Percentiles rank a stretch among this genome's conserved stretches.
Evolutionary conservation across 2,888 invertebrate genomes (phyloP).

Genomic region (Agonopterix arenella): DNA sequence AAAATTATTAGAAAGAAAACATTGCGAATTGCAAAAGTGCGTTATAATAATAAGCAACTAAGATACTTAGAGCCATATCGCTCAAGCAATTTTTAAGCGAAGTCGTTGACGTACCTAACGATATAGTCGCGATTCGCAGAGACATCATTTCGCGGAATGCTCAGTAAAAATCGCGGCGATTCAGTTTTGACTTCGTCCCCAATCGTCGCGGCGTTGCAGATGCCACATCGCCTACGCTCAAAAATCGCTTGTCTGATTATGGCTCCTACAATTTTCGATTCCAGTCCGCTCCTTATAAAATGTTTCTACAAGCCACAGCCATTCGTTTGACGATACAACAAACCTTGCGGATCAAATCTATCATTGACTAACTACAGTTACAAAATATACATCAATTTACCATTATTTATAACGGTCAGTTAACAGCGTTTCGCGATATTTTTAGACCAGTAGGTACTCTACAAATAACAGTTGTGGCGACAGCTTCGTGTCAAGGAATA

Average conservation of each 20-base stretch:
- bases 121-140: neutral
- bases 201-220: neutral
- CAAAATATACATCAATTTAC: neutral
- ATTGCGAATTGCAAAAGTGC: conserved; percentile 33
- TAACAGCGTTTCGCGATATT: too few relatives aligned
- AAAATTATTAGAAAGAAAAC: conserved; percentile 13
- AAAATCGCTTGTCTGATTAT: neutral
- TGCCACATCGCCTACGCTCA: neutral
- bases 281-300: conserved; percentile 19
- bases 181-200: neutral
- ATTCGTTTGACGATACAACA: conserved; percentile 6
- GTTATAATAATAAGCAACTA: conserved; percentile 36
- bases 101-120: neutral
- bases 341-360: neutral
- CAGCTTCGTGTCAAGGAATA: too few relatives aligned
- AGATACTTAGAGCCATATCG: neutral
- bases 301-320: conserved; percentile 26
- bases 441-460: too few relatives aligned
- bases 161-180: neutral
- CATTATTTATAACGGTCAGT: too few relatives aligned
- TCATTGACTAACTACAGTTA: neutral
- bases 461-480: too few relatives aligned
- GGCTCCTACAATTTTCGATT: neutral
- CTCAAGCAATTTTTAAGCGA: neutral
- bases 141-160: too few relatives aligned